A percentile compares a stretch with the other conserved stretches of the same genome.
These are phyloP conservation scores for Chymomyza amoena DNA, from an alignment of 2,888 invertebrate genomes.

Conservation along the genomic window DNA sequence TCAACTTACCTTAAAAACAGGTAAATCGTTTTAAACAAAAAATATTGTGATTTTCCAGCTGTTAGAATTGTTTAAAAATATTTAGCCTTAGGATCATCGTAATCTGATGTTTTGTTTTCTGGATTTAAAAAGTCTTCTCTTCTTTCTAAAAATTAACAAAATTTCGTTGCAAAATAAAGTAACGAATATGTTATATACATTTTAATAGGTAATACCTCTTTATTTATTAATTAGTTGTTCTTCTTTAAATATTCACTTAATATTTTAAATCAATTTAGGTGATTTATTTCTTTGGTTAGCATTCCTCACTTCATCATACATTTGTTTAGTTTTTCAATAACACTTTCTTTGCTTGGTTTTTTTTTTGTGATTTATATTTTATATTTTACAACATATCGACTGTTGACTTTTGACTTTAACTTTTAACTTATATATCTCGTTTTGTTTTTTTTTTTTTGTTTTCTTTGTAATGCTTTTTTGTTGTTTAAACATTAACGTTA, in stretches of 20 bases:
- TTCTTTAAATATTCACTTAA: constrained; percentile 59
- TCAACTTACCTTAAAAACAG: too few relatives aligned
- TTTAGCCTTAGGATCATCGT: too few relatives aligned
- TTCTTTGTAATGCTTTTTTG: constrained; percentile 7
- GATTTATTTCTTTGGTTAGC: constrained; percentile 56
- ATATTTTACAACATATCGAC: constrained; percentile 70
- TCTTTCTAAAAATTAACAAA: too few relatives aligned
- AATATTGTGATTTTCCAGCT: too few relatives aligned
- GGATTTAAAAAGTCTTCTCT: too few relatives aligned
- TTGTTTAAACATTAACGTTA: constrained; percentile 64
- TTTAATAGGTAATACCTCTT: constrained; percentile 65
- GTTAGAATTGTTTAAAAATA: too few relatives aligned
- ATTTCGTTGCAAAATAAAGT: not conserved
- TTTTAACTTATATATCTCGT: constrained; percentile 57
- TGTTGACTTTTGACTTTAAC: constrained; percentile 68
- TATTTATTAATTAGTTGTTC: constrained; percentile 67
- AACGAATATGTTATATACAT: constrained; percentile 30
- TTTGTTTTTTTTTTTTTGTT: constrained; percentile 1
- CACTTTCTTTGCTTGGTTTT: constrained; percentile 45
- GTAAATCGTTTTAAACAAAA: too few relatives aligned
- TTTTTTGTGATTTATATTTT: constrained; percentile 22
- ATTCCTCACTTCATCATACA: constrained; percentile 37
- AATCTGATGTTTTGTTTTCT: too few relatives aligned
- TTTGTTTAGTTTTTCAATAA: constrained; percentile 44
- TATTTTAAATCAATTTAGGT: constrained; percentile 61